Conservation (phyloP, 2,113 vertebrate genomes). For the Stegostoma tigrinum region DNA sequence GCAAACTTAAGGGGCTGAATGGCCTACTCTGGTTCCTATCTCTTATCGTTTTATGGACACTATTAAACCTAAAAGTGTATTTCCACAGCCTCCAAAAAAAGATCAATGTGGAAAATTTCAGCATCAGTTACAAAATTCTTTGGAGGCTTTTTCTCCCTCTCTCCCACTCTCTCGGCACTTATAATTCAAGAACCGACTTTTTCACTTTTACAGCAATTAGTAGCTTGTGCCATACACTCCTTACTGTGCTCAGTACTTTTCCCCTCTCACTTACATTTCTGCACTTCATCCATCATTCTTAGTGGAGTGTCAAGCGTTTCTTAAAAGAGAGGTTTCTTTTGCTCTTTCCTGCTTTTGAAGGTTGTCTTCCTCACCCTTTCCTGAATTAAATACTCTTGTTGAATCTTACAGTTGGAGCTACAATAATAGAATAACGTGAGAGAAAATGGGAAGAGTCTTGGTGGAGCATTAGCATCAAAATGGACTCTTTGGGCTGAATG, state of each 20-base stretch:
- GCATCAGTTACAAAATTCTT: background rate
- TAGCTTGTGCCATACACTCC: background rate
- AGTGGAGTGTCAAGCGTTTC: background rate
- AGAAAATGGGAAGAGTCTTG: too few relatives aligned
- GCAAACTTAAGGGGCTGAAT: too few relatives aligned
- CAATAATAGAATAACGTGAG: too few relatives aligned
- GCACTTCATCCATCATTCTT: slow-evolving; percentile 8
- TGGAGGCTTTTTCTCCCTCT: background rate
- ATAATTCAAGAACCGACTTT: background rate
- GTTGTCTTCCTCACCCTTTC: background rate
- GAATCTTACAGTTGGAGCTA: background rate
- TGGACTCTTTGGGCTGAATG: too few relatives aligned
- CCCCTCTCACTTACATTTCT: background rate
- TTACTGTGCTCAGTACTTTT: background rate
- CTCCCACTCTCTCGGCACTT: background rate
- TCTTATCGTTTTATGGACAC: too few relatives aligned
- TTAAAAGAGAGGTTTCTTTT: background rate
- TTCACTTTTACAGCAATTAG: background rate
- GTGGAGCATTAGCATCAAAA: too few relatives aligned
- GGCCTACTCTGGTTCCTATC: too few relatives aligned
- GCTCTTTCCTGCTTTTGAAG: too few relatives aligned
- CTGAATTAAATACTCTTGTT: background rate
- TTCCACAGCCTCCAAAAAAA: background rate
- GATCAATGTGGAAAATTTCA: background rate
- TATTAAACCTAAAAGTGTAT: background rate